These are phyloP conservation scores for Vanessa tameamea DNA, from an alignment of 1,140 invertebrate species.

Conservation along the genomic window DNA sequence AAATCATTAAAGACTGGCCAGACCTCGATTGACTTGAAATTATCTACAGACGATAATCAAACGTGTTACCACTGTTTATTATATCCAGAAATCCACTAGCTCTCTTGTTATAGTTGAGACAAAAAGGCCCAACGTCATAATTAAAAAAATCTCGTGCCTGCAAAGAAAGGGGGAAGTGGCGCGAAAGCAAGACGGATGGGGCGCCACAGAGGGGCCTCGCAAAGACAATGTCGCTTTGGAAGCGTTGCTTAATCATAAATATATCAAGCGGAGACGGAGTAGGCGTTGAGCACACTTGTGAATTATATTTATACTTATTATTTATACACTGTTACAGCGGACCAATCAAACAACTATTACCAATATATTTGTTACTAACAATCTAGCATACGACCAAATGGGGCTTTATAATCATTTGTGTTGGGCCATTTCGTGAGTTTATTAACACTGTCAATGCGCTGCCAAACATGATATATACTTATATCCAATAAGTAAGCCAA, in stretches of 20 bases:
- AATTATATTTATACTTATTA: conserved; percentile 19
- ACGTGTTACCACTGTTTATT: conserved; percentile 32
- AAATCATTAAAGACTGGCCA: background rate
- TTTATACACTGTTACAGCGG: background rate
- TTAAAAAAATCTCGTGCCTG: conserved; percentile 80
- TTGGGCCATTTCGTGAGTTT: no score
- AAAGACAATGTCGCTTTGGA: conserved; percentile 78
- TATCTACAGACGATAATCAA: conserved; percentile 39
- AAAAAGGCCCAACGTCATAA: conserved; percentile 79
- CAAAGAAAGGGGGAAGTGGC: conserved; percentile 77
- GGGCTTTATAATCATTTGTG: no score
- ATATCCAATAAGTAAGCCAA: no score
- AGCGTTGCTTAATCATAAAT: conserved; percentile 77
- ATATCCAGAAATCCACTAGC: conserved; percentile 29
- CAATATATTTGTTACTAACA: no score
- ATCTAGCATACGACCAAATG: no score
- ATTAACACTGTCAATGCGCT: no score
- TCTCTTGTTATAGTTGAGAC: conserved; percentile 56
- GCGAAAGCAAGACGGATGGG: conserved; percentile 77
- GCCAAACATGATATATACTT: no score
- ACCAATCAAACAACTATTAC: background rate
- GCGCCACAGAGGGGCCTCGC: conserved; percentile 71
- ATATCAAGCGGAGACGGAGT: conserved; percentile 72
- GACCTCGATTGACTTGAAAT: background rate
- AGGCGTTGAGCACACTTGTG: conserved; percentile 47